Base-by-base conservation (phyloP, 2,113 vertebrate genomes). In the Chaetura pelagica region DNA sequence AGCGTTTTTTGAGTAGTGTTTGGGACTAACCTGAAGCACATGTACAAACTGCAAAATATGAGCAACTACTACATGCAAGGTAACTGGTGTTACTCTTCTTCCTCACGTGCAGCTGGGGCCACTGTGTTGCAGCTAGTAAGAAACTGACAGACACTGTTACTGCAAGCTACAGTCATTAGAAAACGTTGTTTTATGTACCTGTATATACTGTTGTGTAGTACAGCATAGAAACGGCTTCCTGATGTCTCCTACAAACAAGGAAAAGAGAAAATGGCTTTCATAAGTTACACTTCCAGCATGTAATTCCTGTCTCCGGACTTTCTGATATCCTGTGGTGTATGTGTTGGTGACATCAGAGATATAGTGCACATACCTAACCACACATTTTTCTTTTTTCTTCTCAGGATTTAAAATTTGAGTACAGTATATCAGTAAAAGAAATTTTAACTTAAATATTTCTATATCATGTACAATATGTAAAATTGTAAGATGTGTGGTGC, bases 341-440 rank as follows among this genome's bases (percentile, higher is more conserved):
- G 92, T 97, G 95, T 93, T 92, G 94, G 87, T 96, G 90, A 73
- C 61, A 83, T 8, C 55, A 4, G 91, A 86, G 64, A 87, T 82
- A 35, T 54, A 92, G 89, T 96, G 85, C 91, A 93, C 96, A 94
- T 94, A 94, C 74, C 6, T 96, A 95, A 55, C 95, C 95, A 89
- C 94, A 68, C 87, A 55, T 68, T 97, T 96, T 97, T 97, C 55
- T 97, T 97, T 98, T 97, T 98, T 98, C 96, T 98, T 98, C 98
- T 99, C 99, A 99, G 98, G 98, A 99, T 98, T 98, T 98, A 97
- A 99, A 97, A 96, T 98, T 98, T 98, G 98, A 98, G 97, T 96
- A 95, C 91, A 19, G 22, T 98, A 94, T 98, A 98, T 97, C 96
- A 98, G 98, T 98, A 98, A 98, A 98, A 98, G 95, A 98, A 98